phyloP scores from a whole-genome alignment of 2,113 vertebrate genomes.

The Natator depressus region DNA sequence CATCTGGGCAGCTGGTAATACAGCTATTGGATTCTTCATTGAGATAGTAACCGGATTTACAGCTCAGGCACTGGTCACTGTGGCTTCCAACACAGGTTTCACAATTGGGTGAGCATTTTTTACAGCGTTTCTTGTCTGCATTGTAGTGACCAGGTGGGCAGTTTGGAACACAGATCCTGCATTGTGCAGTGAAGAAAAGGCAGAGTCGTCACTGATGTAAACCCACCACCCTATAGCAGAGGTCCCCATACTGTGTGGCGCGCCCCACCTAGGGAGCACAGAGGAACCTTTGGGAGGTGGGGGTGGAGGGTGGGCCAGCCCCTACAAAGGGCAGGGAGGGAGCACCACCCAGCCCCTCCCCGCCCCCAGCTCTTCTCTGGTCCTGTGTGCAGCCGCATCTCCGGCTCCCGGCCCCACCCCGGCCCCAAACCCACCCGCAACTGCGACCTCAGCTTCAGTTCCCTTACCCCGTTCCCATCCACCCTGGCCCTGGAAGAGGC shows the following conservation, averaged over 20 bases:
- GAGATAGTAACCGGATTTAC: conserved; percentile 91
- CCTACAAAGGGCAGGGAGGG: no score
- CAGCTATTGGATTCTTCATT: conserved; percentile 91
- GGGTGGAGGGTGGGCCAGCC: no score
- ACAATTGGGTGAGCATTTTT: conserved; percentile 93
- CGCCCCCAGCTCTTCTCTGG: no score
- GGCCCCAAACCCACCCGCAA: no score
- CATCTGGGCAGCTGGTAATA: conserved; percentile 85
- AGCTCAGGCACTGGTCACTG: conserved; percentile 92
- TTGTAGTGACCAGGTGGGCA: conserved; percentile 95
- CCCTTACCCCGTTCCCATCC: no score
- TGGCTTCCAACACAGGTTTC: conserved; percentile 94
- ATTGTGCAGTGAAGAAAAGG: conserved; percentile 51
- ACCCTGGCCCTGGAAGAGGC: no score
- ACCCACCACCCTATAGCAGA: not conserved
- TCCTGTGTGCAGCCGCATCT: no score
- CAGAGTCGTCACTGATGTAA: conserved; percentile 46
- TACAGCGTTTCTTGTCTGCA: conserved; percentile 94
- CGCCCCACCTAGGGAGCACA: not conserved
- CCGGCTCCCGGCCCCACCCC: no score
- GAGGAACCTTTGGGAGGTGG: no score
- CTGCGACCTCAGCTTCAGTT: no score
- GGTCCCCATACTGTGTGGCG: not conserved
- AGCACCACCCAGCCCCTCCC: no score
- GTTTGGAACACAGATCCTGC: conserved; percentile 94